phyloP scores from a whole-genome alignment of 2,888 invertebrate species.

The Hydroisotoma schaefferi region DNA sequence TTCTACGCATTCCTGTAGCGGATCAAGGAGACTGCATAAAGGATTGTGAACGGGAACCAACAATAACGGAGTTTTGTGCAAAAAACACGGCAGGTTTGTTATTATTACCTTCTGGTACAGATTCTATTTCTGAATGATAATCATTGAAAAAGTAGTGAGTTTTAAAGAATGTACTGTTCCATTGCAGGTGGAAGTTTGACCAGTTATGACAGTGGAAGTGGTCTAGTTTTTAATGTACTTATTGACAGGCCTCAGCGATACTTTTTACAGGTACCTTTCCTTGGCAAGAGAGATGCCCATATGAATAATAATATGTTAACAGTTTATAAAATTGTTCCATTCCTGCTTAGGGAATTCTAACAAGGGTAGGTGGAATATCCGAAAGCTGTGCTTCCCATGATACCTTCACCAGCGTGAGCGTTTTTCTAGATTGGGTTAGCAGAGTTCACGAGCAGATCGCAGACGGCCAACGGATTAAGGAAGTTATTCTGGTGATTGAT shows the following conservation, averaged over 20 bases:
- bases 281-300: background rate
- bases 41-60: slow-evolving; percentile 33
- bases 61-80: slow-evolving; percentile 40
- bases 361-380: slow-evolving; percentile 29
- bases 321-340: background rate
- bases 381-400: slow-evolving; percentile 32
- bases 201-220: slow-evolving; percentile 33
- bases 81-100: slow-evolving; percentile 15
- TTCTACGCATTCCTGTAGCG: slow-evolving; percentile 23
- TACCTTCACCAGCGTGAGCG: slow-evolving; percentile 34
- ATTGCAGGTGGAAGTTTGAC: slow-evolving; percentile 21
- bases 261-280: slow-evolving; percentile 38
- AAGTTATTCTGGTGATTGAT: slow-evolving; percentile 5
- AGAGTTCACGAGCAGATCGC: slow-evolving; percentile 35
- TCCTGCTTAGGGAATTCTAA: slow-evolving; percentile 29
- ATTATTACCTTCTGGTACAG: background rate
- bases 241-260: slow-evolving; percentile 35
- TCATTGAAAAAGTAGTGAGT: background rate
- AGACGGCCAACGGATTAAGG: slow-evolving; percentile 21
- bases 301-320: background rate
- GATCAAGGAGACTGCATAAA: slow-evolving; percentile 31
- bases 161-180: background rate
- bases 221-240: slow-evolving; percentile 32
- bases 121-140: background rate
- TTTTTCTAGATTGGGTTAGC: slow-evolving; percentile 38